A percentile compares a stretch with the other conserved stretches of the same genome.
Conservation (phyloP, 2,888 invertebrate species). For the Salticus scenicus region DNA sequence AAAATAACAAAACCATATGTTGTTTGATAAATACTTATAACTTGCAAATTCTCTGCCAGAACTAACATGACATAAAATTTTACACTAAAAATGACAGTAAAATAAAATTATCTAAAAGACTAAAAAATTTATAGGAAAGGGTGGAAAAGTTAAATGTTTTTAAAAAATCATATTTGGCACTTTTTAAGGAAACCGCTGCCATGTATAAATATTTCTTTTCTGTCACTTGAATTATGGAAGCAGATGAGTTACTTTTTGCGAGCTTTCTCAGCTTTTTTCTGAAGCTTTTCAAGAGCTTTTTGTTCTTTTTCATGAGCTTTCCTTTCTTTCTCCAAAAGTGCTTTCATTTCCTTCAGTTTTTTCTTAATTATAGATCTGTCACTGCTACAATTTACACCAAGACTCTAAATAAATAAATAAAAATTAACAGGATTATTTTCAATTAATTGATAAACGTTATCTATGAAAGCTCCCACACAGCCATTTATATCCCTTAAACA, state of each 20-base stretch:
- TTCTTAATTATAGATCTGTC: conserved; percentile 79
- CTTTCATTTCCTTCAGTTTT: conserved; percentile 78
- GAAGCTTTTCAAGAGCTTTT: conserved; percentile 78
- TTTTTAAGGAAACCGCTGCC: conserved; percentile 51
- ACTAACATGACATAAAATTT: conserved; percentile 14
- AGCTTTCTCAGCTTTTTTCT: conserved; percentile 68
- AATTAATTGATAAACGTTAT: no score
- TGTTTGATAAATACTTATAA: conserved; percentile 38
- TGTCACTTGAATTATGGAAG: conserved; percentile 6
- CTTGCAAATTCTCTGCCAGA: conserved; percentile 38
- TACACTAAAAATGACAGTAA: conserved; percentile 14
- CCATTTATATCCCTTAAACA: no score
- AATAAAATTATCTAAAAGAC: conserved; percentile 16
- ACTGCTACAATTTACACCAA: conserved; percentile 78
- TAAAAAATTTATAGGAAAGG: conserved; percentile 9
- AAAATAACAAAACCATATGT: conserved; percentile 37
- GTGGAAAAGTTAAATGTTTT: neutral
- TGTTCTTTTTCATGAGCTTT: conserved; percentile 79
- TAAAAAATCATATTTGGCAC: conserved; percentile 51
- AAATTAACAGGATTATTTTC: neutral
- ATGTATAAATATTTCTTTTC: conserved; percentile 25
- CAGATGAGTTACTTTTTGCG: conserved; percentile 46
- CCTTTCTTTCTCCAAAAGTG: conserved; percentile 77
- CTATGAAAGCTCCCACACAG: no score
- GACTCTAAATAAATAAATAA: conserved; percentile 73